Base-by-base conservation (phyloP, 2,797 vertebrate genomes). In the Tarsius wallacei region DNA sequence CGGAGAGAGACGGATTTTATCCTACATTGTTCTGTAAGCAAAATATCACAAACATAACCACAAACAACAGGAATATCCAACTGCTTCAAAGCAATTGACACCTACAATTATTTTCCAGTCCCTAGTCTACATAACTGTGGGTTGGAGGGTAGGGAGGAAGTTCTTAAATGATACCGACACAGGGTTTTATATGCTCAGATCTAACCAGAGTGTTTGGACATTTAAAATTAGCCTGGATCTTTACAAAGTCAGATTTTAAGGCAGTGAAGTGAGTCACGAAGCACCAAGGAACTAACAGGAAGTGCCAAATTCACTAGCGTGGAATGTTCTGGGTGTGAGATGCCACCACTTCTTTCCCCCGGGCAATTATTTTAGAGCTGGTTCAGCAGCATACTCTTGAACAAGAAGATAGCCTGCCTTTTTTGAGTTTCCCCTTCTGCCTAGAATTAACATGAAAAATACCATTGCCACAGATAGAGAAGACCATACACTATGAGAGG, bases 211-310 rank as follows among this genome's bases (percentile, higher is more conserved):
- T 31, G 13, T 86, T 36, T 66, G 51, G 61, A 73, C 47, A 49
- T 80, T 64, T 95, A 70, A 36, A 57, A 76, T 86, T 68, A 90
- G 28, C 22, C 14, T 68, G 36, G n/a, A 31, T 31, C 51, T 66
- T 88, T 84, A 31, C 64, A 73, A 93, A 96, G 70, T 74, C 82
- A 83, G 82, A 77, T 61, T 71, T 94, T 82, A 88, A 92, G 70
- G 88, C n/a, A 28, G 15, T 7, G 1, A 92, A 33, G 47, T 92
- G 77, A 96, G n/a, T 94, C 93, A 82, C 4, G 24, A 82, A 89
- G 33, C 5, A n/a, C 78, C 5, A 68, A 47, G 7, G 33, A 91
- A 86, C 55, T 51, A 74, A 13, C 10, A 1, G 24, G 7, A 70
- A 82, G 28, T 86, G 71, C 28, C 71, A 91, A 53, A 53, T 26